Evolutionary conservation across 2,888 invertebrate species (phyloP).

Genomic region (Hirtodrosophila alboralis): DNA sequence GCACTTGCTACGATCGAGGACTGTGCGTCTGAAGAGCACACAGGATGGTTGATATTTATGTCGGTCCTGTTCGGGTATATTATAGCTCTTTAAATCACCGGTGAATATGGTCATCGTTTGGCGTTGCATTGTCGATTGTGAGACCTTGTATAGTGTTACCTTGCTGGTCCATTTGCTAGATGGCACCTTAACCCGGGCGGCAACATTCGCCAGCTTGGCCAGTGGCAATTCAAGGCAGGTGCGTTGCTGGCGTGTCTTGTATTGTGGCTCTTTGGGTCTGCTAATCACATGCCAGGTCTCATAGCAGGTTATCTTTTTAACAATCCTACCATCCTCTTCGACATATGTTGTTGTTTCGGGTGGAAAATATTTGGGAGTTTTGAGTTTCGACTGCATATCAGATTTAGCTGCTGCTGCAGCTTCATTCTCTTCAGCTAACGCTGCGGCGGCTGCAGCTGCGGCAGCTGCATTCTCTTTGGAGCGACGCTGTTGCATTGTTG

Average conservation of each 20-base stretch:
- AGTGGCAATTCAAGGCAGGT: constrained; percentile 81
- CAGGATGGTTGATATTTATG: constrained; percentile 83
- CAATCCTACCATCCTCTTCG: constrained; percentile 82
- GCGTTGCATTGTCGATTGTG: constrained; percentile 66
- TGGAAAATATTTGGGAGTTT: constrained; percentile 56
- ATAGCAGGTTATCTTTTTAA: constrained; percentile 84
- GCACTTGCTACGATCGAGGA: constrained; percentile 67
- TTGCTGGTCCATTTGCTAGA: constrained; percentile 82
- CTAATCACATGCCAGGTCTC: constrained; percentile 84
- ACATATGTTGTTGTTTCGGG: constrained; percentile 81
- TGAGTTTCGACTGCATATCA: no score
- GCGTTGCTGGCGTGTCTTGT: constrained; percentile 62
- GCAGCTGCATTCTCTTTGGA: constrained; percentile 54
- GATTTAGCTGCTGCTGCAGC: constrained; percentile 2
- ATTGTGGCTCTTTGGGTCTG: constrained; percentile 61
- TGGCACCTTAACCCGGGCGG: constrained; percentile 78
- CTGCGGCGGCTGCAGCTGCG: constrained; percentile 8
- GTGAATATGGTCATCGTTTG: constrained; percentile 76
- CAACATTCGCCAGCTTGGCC: constrained; percentile 81
- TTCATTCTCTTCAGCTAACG: constrained; percentile 1
- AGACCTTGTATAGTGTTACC: constrained; percentile 81
- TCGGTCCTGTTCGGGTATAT: constrained; percentile 82
- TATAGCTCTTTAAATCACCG: constrained; percentile 81
- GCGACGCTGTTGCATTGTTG: constrained; percentile 35
- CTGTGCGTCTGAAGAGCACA: constrained; percentile 83